These are phyloP conservation scores for Petroica traversi DNA, from an alignment of 2,113 vertebrate species.

Conservation along the genomic window DNA sequence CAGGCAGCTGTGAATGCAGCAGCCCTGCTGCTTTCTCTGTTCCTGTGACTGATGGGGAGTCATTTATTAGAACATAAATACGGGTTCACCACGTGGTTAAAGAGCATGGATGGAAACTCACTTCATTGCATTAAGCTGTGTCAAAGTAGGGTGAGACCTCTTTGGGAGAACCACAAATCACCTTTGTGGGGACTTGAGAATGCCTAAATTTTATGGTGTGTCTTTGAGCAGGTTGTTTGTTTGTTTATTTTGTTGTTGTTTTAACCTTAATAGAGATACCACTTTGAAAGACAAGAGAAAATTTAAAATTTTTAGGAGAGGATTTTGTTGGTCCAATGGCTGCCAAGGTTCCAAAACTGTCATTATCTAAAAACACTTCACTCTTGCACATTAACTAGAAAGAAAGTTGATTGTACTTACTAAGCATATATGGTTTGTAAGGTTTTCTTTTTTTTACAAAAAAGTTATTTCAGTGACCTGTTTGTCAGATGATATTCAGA, in stretches of 20 bases:
- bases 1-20: background rate
- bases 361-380: background rate
- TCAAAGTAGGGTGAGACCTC: background rate
- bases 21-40: background rate
- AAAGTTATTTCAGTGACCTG: background rate
- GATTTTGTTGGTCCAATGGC: background rate
- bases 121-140: background rate
- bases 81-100: background rate
- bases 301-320: background rate
- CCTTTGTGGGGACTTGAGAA: background rate
- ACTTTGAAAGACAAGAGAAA: background rate
- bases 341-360: background rate
- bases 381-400: background rate
- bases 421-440: background rate
- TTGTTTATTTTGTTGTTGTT: background rate
- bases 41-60: background rate
- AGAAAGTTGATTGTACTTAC: background rate
- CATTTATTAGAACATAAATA: background rate
- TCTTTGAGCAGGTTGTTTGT: background rate
- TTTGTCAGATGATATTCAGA: constrained; percentile 12
- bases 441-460: background rate
- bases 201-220: background rate
- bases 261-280: background rate
- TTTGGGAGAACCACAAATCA: background rate
- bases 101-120: background rate